Evolutionary conservation across 2,888 invertebrate genomes (phyloP), one percentile per base, ranked within the genome.

Genomic region (Xestia ashworthii): DNA sequence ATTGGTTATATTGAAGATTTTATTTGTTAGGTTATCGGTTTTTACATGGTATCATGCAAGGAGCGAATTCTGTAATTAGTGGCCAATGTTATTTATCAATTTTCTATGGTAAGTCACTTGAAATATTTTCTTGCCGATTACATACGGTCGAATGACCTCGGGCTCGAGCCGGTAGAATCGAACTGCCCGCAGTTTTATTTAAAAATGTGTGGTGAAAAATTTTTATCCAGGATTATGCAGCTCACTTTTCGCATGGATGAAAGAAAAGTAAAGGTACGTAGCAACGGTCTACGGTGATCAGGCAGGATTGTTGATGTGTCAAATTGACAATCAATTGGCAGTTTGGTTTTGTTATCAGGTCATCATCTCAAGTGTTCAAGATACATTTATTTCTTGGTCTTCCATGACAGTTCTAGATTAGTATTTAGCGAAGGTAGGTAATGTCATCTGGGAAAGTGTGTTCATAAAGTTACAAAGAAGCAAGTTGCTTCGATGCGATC

Each of bases 41-140:
- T 90, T 84, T 90, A 90, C 91, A 85, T 93, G 91, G 91, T 93
- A 93, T 93, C 90, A 93, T 93, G 93, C 91, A 83, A 90, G 90
- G 86, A 87, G 85, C 82, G 88, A 82, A 77, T 80, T 79, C 81
- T 89, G 78, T 91, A 92, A 91, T 88, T 90, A 88, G 90, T 92
- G 93, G 91, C 95, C 93, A 94, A 95, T 95, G 95, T 94, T 95
- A 95, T 95, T 95, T 91, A 87, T 92, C 92, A 93, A 93, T 94
- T 94, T 95, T 93, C 78, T 95, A 95, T 94, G 95, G 95, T 95
- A 80, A 94, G 94, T 92, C 58, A 32, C 3, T 5, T 50, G 55
- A 0, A 62, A 62, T 38, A 41, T 60, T 67, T 75, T 19, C 71
- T 64, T 64, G n/a, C n/a, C n/a, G n/a, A 75, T 25, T 67, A 41